phyloP scores from a whole-genome alignment of 2,113 vertebrate species.

The Egretta garzetta region DNA sequence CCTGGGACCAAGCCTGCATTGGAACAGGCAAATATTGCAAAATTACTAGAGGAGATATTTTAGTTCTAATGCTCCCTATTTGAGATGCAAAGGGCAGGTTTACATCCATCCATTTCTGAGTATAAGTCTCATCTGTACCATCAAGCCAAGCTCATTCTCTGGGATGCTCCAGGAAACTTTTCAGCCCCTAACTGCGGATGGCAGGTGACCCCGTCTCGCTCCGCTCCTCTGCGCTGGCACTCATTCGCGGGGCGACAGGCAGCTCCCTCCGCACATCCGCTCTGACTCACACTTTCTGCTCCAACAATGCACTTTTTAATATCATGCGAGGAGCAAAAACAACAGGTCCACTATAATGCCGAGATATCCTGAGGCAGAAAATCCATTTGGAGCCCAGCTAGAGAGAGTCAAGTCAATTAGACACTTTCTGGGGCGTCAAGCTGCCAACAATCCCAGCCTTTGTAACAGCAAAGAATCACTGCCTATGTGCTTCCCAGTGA shows the following conservation, averaged over 20 bases:
- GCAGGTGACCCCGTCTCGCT: neutral
- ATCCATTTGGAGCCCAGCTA: slow-evolving; percentile 51
- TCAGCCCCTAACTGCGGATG: neutral
- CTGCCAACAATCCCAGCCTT: slow-evolving; percentile 79
- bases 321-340: slow-evolving; percentile 37
- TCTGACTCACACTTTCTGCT: neutral
- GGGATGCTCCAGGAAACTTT: neutral
- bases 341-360: slow-evolving; percentile 73
- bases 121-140: neutral
- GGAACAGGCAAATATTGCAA: neutral
- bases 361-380: slow-evolving; percentile 66
- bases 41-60: neutral
- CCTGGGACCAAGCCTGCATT: neutral
- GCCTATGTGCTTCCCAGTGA: slow-evolving; percentile 62
- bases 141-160: neutral
- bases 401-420: slow-evolving; percentile 72
- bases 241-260: neutral
- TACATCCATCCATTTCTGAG: neutral
- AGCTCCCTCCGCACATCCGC: slow-evolving; percentile 20
- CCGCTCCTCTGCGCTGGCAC: neutral
- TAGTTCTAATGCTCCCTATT: neutral
- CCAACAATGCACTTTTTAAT: slow-evolving; percentile 70
- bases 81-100: neutral
- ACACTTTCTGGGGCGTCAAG: slow-evolving; percentile 59
- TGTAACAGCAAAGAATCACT: slow-evolving; percentile 74